Evolutionary conservation across 2,797 vertebrate species (phyloP).

Genomic region (Odontamblyopus lacepedii): DNA sequence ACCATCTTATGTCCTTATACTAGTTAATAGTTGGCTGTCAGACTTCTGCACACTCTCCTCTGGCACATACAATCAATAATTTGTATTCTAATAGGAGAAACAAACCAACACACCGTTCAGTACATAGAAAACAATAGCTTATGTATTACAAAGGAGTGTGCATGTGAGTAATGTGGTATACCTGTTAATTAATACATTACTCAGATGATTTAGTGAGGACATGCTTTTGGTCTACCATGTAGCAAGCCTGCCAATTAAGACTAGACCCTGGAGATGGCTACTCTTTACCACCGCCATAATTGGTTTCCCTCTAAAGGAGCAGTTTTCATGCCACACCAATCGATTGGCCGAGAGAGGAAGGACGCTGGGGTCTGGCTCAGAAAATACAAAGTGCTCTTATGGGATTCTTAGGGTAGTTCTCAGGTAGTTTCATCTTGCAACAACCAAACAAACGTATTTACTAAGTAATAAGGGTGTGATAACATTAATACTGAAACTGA

Average conservation of each 20-base stretch:
- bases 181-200: conserved; percentile 69
- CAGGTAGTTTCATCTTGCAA: background rate
- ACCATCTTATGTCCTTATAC: conserved; percentile 18
- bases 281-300: conserved; percentile 56
- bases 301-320: conserved; percentile 61
- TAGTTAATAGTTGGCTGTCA: conserved; percentile 28
- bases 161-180: conserved; percentile 69
- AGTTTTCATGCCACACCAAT: conserved; percentile 67
- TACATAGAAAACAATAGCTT: conserved; percentile 31
- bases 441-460: background rate
- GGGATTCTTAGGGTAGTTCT: background rate
- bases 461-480: background rate
- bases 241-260: conserved; percentile 71
- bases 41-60: conserved; percentile 37
- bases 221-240: conserved; percentile 48
- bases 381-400: conserved; percentile 23
- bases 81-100: conserved; percentile 44
- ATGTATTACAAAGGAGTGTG: conserved; percentile 12
- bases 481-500: background rate
- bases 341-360: conserved; percentile 46
- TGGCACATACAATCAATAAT: conserved; percentile 49
- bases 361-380: conserved; percentile 26
- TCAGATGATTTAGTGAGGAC: conserved; percentile 51
- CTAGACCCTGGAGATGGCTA: conserved; percentile 66
- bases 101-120: conserved; percentile 45